These are phyloP conservation scores for Mimumesa dahlbomi DNA, from an alignment of 2,888 invertebrate genomes.

Conservation along the genomic window DNA sequence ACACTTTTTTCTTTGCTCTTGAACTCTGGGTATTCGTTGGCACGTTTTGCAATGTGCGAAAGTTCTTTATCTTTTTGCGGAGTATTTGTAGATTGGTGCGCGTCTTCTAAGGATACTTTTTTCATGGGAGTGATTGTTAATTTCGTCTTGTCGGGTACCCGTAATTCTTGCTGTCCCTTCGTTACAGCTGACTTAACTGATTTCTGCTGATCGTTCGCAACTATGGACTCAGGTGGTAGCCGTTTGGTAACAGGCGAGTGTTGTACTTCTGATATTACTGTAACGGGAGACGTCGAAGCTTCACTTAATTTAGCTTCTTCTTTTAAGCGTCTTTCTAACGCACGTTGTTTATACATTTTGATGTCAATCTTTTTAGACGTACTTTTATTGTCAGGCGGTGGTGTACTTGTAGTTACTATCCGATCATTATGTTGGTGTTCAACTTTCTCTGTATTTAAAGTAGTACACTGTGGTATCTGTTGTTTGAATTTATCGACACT, in stretches of 20 bases:
- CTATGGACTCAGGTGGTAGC: background rate
- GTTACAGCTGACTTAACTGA: background rate
- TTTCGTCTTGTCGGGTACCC: background rate
- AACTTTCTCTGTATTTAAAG: no score
- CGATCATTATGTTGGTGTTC: background rate
- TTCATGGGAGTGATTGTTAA: no score
- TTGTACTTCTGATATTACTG: background rate
- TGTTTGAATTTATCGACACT: no score
- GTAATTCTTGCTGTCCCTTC: background rate
- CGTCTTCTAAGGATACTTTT: no score
- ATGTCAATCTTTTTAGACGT: constrained; percentile 72
- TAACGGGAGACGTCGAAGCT: background rate
- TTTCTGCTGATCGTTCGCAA: background rate
- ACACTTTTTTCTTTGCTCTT: background rate
- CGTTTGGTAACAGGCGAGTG: background rate
- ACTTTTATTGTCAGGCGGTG: constrained; percentile 22
- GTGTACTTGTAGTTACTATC: background rate
- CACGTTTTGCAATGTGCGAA: no score
- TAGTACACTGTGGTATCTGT: no score
- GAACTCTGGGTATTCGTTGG: background rate
- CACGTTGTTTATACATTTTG: constrained; percentile 73
- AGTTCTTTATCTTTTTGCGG: no score
- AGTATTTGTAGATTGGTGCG: no score
- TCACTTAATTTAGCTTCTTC: constrained; percentile 13
- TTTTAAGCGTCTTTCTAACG: constrained; percentile 59